A percentile compares a stretch with the other conserved stretches of the same genome.
Evolutionary conservation across 1,140 invertebrate genomes (phyloP).

Genomic region (Lethrus apterus): DNA sequence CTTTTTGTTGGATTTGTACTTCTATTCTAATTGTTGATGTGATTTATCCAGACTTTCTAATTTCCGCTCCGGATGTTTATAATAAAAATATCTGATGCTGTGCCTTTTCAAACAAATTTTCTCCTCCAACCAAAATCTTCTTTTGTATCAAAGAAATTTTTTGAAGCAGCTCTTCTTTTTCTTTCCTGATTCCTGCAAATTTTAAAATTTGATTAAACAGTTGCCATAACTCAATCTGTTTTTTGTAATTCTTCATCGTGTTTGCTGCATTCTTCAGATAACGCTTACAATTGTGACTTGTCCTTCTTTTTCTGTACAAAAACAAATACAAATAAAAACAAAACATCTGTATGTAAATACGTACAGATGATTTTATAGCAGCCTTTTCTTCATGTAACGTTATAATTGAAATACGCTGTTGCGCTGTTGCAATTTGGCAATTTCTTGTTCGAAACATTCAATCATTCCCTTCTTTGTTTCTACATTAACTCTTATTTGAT

Average conservation of each 20-base stretch:
- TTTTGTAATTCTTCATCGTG: constrained; percentile 19
- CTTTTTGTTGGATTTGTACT: constrained; percentile 74
- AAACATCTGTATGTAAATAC: too few relatives aligned
- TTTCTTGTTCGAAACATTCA: constrained; percentile 26
- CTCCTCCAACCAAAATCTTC: constrained; percentile 93
- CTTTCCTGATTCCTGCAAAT: too few relatives aligned
- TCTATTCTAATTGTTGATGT: constrained; percentile 76
- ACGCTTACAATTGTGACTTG: background rate
- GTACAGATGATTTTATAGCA: constrained; percentile 34
- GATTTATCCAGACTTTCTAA: constrained; percentile 73
- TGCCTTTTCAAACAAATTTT: constrained; percentile 95
- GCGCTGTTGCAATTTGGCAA: constrained; percentile 48
- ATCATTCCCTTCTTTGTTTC: constrained; percentile 24
- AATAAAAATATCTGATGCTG: constrained; percentile 82
- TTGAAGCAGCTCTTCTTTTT: constrained; percentile 67
- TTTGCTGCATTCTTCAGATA: constrained; percentile 11
- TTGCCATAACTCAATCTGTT: too few relatives aligned
- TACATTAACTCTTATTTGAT: constrained; percentile 22
- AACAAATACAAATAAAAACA: too few relatives aligned
- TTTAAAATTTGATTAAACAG: too few relatives aligned
- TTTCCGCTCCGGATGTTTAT: constrained; percentile 80
- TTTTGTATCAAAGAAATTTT: constrained; percentile 89
- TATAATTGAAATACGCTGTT: constrained; percentile 50
- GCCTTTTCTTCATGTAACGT: constrained; percentile 33
- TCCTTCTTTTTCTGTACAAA: constrained; percentile 23